Conservation (phyloP, 2,113 vertebrate genomes). For the Leptosomus discolor region DNA sequence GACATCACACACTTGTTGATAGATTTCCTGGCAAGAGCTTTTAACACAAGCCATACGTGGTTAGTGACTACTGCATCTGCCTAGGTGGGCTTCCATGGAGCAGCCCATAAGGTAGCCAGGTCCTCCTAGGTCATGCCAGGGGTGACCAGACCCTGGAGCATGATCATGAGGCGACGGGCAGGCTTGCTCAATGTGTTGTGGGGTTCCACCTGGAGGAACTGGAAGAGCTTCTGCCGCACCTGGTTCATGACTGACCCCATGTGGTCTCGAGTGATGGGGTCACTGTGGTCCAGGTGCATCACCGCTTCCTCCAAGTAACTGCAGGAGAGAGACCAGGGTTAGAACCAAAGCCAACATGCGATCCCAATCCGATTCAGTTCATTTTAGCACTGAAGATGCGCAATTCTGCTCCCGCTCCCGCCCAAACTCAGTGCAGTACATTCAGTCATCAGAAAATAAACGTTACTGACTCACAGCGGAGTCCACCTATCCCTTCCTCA, state of each 20-base stretch:
- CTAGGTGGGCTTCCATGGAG: neutral
- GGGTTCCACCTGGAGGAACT: conserved; percentile 92
- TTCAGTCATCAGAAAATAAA: neutral
- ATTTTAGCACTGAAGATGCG: neutral
- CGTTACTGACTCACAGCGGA: neutral
- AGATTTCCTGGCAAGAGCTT: conserved; percentile 34
- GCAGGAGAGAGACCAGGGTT: neutral
- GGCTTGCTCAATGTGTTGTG: conserved; percentile 85
- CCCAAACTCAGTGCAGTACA: neutral
- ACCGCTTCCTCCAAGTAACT: conserved; percentile 97
- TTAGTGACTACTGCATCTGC: neutral
- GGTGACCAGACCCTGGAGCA: conserved; percentile 91
- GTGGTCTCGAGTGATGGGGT: conserved; percentile 95
- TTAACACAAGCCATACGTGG: neutral
- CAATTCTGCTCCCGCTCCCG: neutral
- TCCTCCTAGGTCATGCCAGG: conserved; percentile 77
- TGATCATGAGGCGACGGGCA: conserved; percentile 92
- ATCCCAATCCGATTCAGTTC: rapidly evolving
- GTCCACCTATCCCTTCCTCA: neutral
- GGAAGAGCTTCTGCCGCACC: conserved; percentile 90
- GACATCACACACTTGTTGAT: conserved; percentile 2
- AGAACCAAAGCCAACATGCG: rapidly evolving
- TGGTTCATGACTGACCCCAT: conserved; percentile 92
- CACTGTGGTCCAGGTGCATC: conserved; percentile 93
- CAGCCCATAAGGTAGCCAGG: neutral